A percentile compares a stretch with the other conserved stretches of the same genome.
Evolutionary conservation across 1,140 invertebrate genomes (phyloP).

Genomic region (Metopolophium dirhodum): DNA sequence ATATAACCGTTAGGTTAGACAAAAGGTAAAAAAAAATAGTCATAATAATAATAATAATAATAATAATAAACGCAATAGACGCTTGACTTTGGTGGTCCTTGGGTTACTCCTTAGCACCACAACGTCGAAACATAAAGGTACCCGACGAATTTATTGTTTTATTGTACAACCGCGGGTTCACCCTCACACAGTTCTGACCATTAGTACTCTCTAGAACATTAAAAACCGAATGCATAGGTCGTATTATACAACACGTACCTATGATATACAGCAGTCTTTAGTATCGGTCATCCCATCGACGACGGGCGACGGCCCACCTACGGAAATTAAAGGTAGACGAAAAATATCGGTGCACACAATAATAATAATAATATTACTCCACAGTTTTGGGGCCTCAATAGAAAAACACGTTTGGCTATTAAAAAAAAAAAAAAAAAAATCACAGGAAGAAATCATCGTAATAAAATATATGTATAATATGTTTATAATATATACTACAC

Average conservation of each 20-base stretch:
- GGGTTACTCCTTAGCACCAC: background rate
- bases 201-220: background rate
- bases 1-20: background rate
- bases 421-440: constrained; percentile 44
- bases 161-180: constrained; percentile 24
- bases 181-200: background rate
- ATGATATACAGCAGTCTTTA: background rate
- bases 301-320: background rate
- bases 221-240: background rate
- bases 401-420: constrained; percentile 43
- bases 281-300: constrained; percentile 41
- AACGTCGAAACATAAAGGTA: constrained; percentile 15
- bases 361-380: constrained; percentile 20
- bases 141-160: constrained; percentile 52
- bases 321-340: constrained; percentile 18
- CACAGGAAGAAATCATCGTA: constrained; percentile 41
- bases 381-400: constrained; percentile 20
- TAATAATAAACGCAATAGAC: background rate
- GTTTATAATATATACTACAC: constrained; percentile 1
- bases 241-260: background rate
- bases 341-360: background rate
- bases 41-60: background rate
- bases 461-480: constrained; percentile 36
- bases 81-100: constrained; percentile 14
- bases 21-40: background rate